Evolutionary conservation across 1,140 invertebrate species (phyloP).

Genomic region (Mesaphorura yosii): DNA sequence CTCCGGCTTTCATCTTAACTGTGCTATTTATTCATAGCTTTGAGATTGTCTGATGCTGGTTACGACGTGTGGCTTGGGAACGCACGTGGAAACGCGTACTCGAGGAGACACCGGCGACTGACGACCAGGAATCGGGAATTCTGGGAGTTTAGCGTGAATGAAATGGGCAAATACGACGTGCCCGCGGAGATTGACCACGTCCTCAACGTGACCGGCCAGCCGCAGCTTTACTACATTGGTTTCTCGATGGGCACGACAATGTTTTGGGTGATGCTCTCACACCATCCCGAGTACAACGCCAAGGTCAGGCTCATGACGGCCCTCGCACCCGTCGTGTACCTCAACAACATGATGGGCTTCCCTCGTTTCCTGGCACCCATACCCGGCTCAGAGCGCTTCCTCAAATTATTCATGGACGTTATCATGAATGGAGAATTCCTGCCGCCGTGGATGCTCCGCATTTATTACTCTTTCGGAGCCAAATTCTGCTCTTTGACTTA

Average conservation of each 20-base stretch:
- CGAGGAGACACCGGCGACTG: constrained; percentile 18
- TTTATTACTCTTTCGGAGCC: constrained; percentile 17
- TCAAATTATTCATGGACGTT: background rate
- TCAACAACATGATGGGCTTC: constrained; percentile 40
- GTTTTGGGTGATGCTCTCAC: constrained; percentile 49
- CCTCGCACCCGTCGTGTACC: constrained; percentile 44
- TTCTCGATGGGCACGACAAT: constrained; percentile 50
- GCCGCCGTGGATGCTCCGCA: constrained; percentile 15
- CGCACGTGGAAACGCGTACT: constrained; percentile 39
- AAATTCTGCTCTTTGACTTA: constrained; percentile 16
- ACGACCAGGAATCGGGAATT: background rate
- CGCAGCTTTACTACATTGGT: constrained; percentile 46
- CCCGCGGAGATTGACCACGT: constrained; percentile 29
- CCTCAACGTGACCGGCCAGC: constrained; percentile 28
- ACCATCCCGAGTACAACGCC: constrained; percentile 48
- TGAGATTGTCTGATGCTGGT: constrained; percentile 15
- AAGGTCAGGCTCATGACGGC: constrained; percentile 47
- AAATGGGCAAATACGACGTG: constrained; percentile 36
- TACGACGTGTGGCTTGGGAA: constrained; percentile 40
- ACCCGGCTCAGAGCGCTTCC: constrained; percentile 3
- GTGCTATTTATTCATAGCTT: background rate
- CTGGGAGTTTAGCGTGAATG: constrained; percentile 17
- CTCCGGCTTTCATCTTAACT: constrained; percentile 3
- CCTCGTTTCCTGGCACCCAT: constrained; percentile 15
- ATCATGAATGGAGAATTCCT: constrained; percentile 19